These are phyloP conservation scores for Emydocephalus ijimae DNA, from an alignment of 2,113 vertebrate species.

Conservation along the genomic window DNA sequence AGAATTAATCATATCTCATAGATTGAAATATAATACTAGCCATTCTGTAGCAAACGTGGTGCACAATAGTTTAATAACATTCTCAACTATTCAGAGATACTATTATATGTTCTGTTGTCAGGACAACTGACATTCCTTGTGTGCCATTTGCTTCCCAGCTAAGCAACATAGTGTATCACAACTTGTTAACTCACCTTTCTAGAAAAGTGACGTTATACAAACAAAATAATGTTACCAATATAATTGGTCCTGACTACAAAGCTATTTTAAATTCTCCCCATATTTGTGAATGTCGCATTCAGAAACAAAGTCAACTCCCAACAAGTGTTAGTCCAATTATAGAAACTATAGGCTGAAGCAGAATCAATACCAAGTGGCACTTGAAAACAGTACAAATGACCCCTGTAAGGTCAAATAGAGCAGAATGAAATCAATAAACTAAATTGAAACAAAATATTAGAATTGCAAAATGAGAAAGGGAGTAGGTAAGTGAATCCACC, in stretches of 20 bases:
- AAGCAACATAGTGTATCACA: background rate
- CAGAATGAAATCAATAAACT: conserved; percentile 20
- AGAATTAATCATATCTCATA: background rate
- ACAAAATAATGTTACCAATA: background rate
- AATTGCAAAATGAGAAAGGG: background rate
- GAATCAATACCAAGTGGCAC: conserved; percentile 40
- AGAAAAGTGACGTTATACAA: background rate
- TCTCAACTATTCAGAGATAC: background rate
- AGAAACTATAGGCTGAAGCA: background rate
- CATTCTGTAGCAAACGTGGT: background rate
- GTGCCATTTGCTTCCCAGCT: background rate
- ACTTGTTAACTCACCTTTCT: background rate
- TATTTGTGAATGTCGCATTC: conserved; percentile 17
- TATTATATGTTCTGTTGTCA: background rate
- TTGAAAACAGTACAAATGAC: conserved; percentile 30
- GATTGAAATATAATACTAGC: background rate
- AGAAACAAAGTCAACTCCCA: conserved; percentile 2
- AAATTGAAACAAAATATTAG: conserved; percentile 27
- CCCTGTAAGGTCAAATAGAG: conserved; percentile 33
- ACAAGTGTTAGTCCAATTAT: conserved; percentile 33
- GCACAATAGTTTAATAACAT: background rate
- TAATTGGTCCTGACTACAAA: conserved; percentile 40
- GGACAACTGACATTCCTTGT: fast-evolving
- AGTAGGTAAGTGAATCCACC: background rate
- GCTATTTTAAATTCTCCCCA: conserved; percentile 31